phyloP scores from a whole-genome alignment of 2,888 invertebrate genomes.

The Chironomus tentans region DNA sequence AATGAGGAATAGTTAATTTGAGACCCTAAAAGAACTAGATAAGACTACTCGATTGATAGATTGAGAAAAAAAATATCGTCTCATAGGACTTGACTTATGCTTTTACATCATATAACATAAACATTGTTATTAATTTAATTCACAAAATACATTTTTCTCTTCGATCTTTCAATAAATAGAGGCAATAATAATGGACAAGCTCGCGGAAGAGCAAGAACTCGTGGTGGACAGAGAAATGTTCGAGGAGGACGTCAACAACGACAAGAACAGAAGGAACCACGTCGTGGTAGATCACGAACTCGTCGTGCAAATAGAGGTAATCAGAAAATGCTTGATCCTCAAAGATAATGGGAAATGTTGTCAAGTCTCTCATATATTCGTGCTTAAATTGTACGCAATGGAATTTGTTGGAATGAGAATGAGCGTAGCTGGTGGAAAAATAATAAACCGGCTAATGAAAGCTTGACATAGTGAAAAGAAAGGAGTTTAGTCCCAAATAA shows the following conservation, averaged over 20 bases:
- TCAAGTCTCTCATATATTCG: too few relatives aligned
- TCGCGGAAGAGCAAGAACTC: constrained; percentile 17
- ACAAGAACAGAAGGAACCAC: neutral
- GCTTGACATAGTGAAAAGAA: neutral
- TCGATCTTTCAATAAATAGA: constrained; percentile 1
- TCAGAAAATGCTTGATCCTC: too few relatives aligned
- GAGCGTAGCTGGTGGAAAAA: neutral
- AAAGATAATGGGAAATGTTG: too few relatives aligned
- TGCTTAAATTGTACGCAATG: too few relatives aligned
- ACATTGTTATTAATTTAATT: neutral
- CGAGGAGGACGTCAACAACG: neutral
- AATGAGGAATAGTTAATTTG: too few relatives aligned
- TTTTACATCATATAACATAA: neutral
- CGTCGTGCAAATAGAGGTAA: constrained; percentile 4
- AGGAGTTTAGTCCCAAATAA: neutral
- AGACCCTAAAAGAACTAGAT: too few relatives aligned
- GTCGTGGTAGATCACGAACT: constrained; percentile 16
- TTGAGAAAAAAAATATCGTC: too few relatives aligned
- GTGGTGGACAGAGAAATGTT: neutral
- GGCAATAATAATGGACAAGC: neutral
- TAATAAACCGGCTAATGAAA: too few relatives aligned
- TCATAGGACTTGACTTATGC: too few relatives aligned
- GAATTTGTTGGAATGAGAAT: neutral
- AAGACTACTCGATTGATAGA: too few relatives aligned
- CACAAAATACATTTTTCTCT: neutral